Evolutionary conservation across 2,113 vertebrate genomes (phyloP).

Genomic region (Syrrhaptes paradoxus): DNA sequence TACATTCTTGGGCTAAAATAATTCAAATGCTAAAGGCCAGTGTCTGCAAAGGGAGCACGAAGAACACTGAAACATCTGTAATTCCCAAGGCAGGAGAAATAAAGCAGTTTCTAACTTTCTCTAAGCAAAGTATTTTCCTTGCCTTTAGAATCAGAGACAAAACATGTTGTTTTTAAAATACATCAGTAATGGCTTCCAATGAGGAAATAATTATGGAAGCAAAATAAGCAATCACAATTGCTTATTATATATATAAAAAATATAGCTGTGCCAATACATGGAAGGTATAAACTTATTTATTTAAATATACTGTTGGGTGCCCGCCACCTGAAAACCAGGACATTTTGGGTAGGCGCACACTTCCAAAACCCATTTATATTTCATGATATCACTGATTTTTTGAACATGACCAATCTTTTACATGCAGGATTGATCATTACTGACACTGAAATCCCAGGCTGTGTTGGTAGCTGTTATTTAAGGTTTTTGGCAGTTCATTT

Average conservation of each 20-base stretch:
- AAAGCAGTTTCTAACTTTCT: background rate
- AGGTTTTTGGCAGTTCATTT: background rate
- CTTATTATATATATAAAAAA: background rate
- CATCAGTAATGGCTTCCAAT: background rate
- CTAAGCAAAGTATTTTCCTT: background rate
- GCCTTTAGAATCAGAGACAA: background rate
- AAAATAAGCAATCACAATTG: background rate
- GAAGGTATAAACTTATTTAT: background rate
- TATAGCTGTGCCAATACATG: background rate
- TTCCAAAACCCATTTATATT: background rate
- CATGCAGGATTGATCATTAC: background rate
- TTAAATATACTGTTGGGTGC: background rate
- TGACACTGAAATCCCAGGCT: background rate
- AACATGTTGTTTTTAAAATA: slow-evolving; percentile 35
- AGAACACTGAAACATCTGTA: background rate
- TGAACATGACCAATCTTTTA: background rate
- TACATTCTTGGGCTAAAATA: slow-evolving; percentile 21
- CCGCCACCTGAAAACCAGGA: background rate
- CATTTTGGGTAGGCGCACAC: background rate
- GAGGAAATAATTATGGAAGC: background rate
- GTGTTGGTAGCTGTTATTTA: background rate
- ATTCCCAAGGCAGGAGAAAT: background rate
- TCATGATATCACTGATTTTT: background rate
- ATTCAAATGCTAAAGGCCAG: background rate
- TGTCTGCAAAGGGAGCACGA: background rate